These are phyloP conservation scores for Thomomys bottae DNA, from an alignment of 2,113 vertebrate genomes.

Conservation along the genomic window DNA sequence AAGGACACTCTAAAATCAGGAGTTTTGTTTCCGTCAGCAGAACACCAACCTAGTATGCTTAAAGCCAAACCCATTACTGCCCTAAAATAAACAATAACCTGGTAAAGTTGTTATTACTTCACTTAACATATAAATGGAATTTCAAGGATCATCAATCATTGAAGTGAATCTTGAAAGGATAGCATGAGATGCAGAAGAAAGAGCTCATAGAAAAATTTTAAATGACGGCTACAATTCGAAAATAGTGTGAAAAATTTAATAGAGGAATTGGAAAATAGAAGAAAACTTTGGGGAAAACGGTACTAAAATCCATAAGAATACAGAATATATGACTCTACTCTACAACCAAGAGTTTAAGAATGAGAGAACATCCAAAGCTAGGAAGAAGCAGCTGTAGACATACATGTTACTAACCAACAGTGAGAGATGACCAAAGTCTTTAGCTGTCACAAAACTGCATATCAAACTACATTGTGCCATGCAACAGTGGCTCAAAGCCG, in stretches of 20 bases:
- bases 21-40: too few relatives aligned
- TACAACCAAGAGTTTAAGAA: not conserved
- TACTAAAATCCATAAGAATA: not conserved
- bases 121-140: not conserved
- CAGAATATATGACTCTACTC: not conserved
- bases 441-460: not conserved
- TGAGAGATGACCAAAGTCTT: not conserved
- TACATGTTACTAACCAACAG: not conserved
- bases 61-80: too few relatives aligned
- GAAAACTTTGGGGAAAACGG: not conserved
- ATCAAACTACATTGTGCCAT: not conserved
- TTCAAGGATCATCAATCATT: not conserved
- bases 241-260: not conserved
- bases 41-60: too few relatives aligned
- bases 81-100: too few relatives aligned
- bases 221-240: not conserved
- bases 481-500: too few relatives aligned
- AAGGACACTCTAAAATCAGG: too few relatives aligned
- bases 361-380: not conserved
- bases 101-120: not conserved
- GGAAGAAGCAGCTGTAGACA: not conserved
- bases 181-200: not conserved
- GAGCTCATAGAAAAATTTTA: not conserved
- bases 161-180: conserved; percentile 3
- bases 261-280: not conserved